Evolutionary conservation across 1,140 invertebrate species (phyloP).

Genomic region (Calosoma granatense): DNA sequence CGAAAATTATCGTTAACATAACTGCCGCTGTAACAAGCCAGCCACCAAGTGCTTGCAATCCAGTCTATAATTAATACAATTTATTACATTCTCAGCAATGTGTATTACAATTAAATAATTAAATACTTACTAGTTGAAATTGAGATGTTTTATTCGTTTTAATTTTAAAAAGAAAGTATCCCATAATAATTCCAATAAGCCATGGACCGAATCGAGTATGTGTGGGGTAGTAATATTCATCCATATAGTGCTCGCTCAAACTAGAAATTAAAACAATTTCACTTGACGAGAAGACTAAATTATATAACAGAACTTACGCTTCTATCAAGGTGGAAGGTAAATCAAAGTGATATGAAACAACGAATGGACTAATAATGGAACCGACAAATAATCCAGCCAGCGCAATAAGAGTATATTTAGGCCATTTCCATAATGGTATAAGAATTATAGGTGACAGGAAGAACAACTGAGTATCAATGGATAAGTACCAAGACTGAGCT

Average conservation of each 20-base stretch:
- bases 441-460: conserved; percentile 43
- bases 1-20: background rate
- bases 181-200: conserved; percentile 43
- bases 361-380: conserved; percentile 20
- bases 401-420: conserved; percentile 15
- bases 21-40: conserved; percentile 13
- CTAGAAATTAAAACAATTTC: background rate
- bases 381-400: conserved; percentile 18
- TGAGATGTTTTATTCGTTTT: conserved; percentile 2
- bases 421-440: conserved; percentile 26
- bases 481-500: conserved; percentile 42
- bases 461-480: conserved; percentile 66
- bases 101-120: too few species aligned
- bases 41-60: conserved; percentile 15
- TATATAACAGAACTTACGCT: background rate
- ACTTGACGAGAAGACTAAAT: background rate
- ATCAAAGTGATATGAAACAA: conserved; percentile 12
- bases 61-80: conserved; percentile 21
- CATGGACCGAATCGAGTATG: conserved; percentile 42
- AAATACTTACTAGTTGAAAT: background rate
- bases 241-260: conserved; percentile 1
- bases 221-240: conserved; percentile 24
- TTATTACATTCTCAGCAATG: too few species aligned
- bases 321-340: background rate
- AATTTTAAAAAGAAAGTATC: conserved; percentile 30